Percentiles rank a stretch among this genome's conserved stretches.
Evolutionary conservation across 2,113 vertebrate species (phyloP).

Genomic region (Brachionichthys hirsutus): DNA sequence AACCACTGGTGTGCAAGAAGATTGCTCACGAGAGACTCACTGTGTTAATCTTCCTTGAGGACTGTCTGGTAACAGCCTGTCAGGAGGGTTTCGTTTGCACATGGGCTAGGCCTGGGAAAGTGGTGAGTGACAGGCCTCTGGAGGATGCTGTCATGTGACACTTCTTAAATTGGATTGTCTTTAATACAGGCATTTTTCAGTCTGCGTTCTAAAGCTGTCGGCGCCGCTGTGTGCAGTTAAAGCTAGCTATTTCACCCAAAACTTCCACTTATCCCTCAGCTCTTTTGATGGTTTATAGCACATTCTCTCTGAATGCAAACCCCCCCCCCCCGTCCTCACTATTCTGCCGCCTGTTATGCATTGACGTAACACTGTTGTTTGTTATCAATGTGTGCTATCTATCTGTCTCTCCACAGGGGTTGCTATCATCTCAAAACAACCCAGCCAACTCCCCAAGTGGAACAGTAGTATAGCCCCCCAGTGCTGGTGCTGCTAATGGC

Average conservation of each 20-base stretch:
- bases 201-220: constrained; percentile 16
- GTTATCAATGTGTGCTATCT: constrained; percentile 55
- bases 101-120: constrained; percentile 99
- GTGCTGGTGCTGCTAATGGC: constrained; percentile 67
- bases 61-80: constrained; percentile 99
- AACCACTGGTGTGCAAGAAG: constrained; percentile 99
- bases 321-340: constrained; percentile 29
- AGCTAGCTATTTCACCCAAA: constrained; percentile 19
- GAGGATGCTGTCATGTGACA: constrained; percentile 61
- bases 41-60: constrained; percentile 98
- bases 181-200: neutral
- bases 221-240: constrained; percentile 4
- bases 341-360: constrained; percentile 26
- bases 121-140: constrained; percentile 84
- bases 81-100: constrained; percentile 99
- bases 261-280: constrained; percentile 25
- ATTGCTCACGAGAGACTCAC: constrained; percentile 98
- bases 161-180: constrained; percentile 22
- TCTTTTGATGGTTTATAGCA: constrained; percentile 24
- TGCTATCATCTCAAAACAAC: constrained; percentile 87
- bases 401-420: constrained; percentile 86
- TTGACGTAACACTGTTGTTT: constrained; percentile 33
- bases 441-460: constrained; percentile 91
- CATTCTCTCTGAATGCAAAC: constrained; percentile 23
- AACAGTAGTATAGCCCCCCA: constrained; percentile 86